phyloP scores from a whole-genome alignment of 2,113 vertebrate species.

The Typhlomys cinereus region DNA sequence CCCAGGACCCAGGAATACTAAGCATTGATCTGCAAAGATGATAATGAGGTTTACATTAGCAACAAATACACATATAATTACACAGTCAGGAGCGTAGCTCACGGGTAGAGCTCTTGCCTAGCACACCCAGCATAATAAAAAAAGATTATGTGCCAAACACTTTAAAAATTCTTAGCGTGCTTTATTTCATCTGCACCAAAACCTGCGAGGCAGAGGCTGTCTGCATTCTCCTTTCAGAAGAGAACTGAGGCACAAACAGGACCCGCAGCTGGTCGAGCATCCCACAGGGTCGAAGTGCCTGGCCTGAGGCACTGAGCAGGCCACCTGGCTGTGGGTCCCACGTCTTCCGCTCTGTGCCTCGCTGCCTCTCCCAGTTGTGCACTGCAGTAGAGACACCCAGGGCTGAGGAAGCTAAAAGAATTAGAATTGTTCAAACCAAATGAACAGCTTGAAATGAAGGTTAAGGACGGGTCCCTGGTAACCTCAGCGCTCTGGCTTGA shows the following conservation, averaged over 20 bases:
- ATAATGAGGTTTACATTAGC: background rate
- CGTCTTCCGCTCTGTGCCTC: background rate
- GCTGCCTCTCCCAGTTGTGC: background rate
- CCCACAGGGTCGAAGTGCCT: background rate
- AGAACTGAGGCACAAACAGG: background rate
- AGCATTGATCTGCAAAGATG: background rate
- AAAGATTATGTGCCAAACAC: background rate
- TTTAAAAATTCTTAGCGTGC: conserved; percentile 16
- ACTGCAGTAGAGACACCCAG: background rate
- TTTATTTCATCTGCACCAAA: background rate
- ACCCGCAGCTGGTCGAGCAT: background rate
- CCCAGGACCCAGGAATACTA: background rate
- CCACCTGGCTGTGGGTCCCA: background rate
- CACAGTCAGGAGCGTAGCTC: background rate
- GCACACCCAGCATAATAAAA: too few species aligned
- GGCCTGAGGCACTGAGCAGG: background rate
- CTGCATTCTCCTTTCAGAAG: background rate
- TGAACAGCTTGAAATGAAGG: background rate
- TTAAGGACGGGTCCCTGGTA: background rate
- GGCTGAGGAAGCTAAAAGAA: background rate
- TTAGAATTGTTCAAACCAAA: background rate
- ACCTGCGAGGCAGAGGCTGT: background rate
- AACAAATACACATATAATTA: background rate
- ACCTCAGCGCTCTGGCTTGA: background rate
- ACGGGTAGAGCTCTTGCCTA: background rate